A percentile compares a stretch with the other conserved stretches of the same genome.
Conservation (phyloP, 2,888 invertebrate species). For the Hirtodrosophila confusa region DNA sequence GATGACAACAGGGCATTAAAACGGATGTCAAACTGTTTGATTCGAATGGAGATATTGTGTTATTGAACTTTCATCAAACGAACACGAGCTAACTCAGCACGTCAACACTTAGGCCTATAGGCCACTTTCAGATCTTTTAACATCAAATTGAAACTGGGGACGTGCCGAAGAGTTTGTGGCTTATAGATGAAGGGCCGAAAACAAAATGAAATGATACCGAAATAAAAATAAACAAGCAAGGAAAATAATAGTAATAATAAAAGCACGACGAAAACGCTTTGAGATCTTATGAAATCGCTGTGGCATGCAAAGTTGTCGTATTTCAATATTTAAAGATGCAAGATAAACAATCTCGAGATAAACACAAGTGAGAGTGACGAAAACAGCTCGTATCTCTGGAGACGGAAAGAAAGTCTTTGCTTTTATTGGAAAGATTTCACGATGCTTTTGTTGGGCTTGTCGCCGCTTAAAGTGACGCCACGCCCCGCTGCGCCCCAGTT, state of each 20-base stretch:
- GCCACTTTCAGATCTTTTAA: slow-evolving; percentile 32
- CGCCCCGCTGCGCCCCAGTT: slow-evolving; percentile 41
- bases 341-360: slow-evolving; percentile 65
- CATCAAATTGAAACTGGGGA: slow-evolving; percentile 7
- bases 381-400: slow-evolving; percentile 16
- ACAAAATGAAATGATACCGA: slow-evolving; percentile 24
- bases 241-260: slow-evolving; percentile 16
- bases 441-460: background rate
- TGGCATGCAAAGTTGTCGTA: slow-evolving; percentile 20
- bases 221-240: slow-evolving; percentile 16
- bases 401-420: slow-evolving; percentile 56
- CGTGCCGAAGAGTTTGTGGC: slow-evolving; percentile 52
- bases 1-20: background rate
- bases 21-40: slow-evolving; percentile 9
- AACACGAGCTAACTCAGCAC: slow-evolving; percentile 16
- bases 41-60: slow-evolving; percentile 13
- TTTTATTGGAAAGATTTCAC: slow-evolving; percentile 33
- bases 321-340: slow-evolving; percentile 58
- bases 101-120: slow-evolving; percentile 33
- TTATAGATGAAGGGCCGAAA: slow-evolving; percentile 23
- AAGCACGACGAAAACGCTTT: slow-evolving; percentile 39
- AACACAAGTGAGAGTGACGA: slow-evolving; percentile 65
- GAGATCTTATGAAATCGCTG: slow-evolving; percentile 53
- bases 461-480: slow-evolving; percentile 14
- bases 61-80: slow-evolving; percentile 35